Percentiles rank a stretch among this genome's conserved stretches.
Evolutionary conservation across 2,113 vertebrate genomes (phyloP).

Genomic region (Eulemur macaco): DNA sequence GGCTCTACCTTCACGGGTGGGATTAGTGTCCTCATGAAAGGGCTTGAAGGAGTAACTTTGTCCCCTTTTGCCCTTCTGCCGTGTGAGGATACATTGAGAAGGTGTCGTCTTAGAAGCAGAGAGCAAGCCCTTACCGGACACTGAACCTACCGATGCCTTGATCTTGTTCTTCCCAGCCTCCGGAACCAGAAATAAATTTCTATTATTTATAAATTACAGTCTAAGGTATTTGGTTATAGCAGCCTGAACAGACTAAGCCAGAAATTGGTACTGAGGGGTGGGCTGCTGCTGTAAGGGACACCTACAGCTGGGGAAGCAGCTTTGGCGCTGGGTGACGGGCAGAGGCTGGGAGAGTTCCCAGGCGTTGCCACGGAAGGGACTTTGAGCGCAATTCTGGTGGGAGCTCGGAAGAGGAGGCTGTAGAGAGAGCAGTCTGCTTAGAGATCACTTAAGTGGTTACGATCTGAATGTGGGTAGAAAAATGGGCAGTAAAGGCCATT

Average conservation of each 20-base stretch:
- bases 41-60: background rate
- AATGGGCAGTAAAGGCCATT: background rate
- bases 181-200: background rate
- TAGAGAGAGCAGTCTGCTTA: background rate
- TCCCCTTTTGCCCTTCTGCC: background rate
- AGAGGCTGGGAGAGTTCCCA: background rate
- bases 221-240: background rate
- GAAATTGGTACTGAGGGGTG: background rate
- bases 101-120: background rate
- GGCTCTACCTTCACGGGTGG: background rate
- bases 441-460: background rate
- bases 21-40: background rate
- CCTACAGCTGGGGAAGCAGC: background rate
- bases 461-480: background rate
- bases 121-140: background rate
- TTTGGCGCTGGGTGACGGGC: background rate
- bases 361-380: background rate
- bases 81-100: background rate
- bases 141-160: background rate
- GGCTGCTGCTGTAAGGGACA: background rate
- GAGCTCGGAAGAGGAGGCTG: background rate
- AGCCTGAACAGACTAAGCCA: background rate
- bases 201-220: background rate
- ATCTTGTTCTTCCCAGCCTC: background rate
- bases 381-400: background rate